Percentiles rank a stretch among this genome's conserved stretches.
These are phyloP conservation scores for Chelonus formosanus DNA, from an alignment of 2,888 invertebrate species.

Conservation along the genomic window DNA sequence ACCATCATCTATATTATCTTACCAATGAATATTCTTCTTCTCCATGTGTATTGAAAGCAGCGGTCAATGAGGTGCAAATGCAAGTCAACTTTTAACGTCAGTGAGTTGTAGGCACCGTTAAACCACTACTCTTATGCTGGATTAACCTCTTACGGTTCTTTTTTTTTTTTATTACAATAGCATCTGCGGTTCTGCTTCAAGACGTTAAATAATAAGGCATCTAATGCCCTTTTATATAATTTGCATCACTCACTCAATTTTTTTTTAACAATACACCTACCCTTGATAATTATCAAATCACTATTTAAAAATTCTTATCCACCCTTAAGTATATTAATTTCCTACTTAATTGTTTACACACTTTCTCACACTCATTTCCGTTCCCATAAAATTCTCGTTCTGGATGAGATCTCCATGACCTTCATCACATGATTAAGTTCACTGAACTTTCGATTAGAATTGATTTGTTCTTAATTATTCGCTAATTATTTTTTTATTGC, in stretches of 20 bases:
- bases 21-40: background rate
- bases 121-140: conserved; percentile 46
- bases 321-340: background rate
- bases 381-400: conserved; percentile 7
- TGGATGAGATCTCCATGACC: too few relatives aligned
- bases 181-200: background rate
- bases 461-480: too few relatives aligned
- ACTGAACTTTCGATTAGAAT: conserved; percentile 24
- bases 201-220: background rate
- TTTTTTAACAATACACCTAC: too few relatives aligned
- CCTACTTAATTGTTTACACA: conserved; percentile 4
- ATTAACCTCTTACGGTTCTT: conserved; percentile 52
- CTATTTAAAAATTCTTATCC: too few relatives aligned
- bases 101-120: conserved; percentile 47
- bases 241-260: too few relatives aligned
- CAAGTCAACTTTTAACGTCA: conserved; percentile 23
- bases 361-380: conserved; percentile 44
- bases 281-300: too few relatives aligned
- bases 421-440: conserved; percentile 12
- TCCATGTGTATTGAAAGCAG: background rate
- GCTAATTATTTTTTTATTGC: too few relatives aligned
- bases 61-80: conserved; percentile 32
- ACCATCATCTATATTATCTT: too few relatives aligned
- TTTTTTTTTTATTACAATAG: conserved; percentile 34
- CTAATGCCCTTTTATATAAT: background rate